These are phyloP conservation scores for Bagarius yarrelli DNA, from an alignment of 2,113 vertebrate genomes.

Conservation along the genomic window DNA sequence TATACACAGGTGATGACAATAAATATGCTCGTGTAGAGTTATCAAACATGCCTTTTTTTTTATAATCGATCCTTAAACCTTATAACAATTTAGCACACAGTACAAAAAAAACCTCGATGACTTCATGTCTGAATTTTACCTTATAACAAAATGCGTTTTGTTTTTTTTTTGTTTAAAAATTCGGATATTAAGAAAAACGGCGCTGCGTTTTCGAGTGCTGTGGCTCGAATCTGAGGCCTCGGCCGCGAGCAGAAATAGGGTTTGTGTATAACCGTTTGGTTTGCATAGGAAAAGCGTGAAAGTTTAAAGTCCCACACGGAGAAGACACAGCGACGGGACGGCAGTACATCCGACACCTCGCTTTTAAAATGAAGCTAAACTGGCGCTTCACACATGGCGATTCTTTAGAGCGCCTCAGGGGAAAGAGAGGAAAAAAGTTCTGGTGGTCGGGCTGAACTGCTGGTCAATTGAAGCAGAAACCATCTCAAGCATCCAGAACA, in stretches of 20 bases:
- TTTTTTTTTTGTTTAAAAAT: conserved; percentile 29
- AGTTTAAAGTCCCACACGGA: conserved; percentile 41
- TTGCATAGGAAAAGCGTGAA: conserved; percentile 67
- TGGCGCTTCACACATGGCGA: background rate
- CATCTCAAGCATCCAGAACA: background rate
- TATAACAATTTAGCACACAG: conserved; percentile 44
- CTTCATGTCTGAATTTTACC: conserved; percentile 39
- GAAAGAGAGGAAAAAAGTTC: background rate
- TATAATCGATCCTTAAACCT: conserved; percentile 61
- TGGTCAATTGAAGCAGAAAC: background rate
- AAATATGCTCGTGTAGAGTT: conserved; percentile 43
- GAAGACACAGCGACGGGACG: background rate
- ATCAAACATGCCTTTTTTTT: conserved; percentile 52
- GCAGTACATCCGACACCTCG: conserved; percentile 52
- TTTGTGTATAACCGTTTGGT: conserved; percentile 40
- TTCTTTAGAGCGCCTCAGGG: background rate
- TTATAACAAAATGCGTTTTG: conserved; percentile 32
- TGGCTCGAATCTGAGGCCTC: conserved; percentile 46
- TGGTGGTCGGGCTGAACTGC: background rate
- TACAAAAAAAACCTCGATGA: conserved; percentile 41
- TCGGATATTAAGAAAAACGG: conserved; percentile 44
- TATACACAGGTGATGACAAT: conserved; percentile 27
- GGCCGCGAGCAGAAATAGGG: conserved; percentile 49
- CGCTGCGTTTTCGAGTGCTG: conserved; percentile 31
- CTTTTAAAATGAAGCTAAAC: conserved; percentile 31